Evolutionary conservation across 2,113 vertebrate species (phyloP).

Genomic region (Zosterops borbonicus): DNA sequence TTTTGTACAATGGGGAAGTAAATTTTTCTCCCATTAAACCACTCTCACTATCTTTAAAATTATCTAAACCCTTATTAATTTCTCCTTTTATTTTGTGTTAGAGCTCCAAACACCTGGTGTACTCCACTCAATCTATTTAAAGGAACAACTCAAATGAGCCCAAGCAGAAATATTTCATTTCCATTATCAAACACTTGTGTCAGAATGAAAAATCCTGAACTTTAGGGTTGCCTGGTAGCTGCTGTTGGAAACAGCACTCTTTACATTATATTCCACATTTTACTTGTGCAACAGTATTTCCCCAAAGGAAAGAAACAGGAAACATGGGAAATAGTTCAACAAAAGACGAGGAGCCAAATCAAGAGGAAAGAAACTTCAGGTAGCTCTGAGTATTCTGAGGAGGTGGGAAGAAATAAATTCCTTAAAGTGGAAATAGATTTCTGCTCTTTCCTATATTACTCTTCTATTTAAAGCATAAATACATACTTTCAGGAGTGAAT

Average conservation of each 20-base stretch:
- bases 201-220: slow-evolving; percentile 21
- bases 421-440: not conserved
- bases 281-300: not conserved
- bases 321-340: not conserved
- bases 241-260: not conserved
- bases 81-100: not conserved
- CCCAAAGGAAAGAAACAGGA: not conserved
- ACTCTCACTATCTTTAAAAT: not conserved
- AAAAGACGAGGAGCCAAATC: not conserved
- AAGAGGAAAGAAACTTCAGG: not conserved
- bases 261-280: not conserved
- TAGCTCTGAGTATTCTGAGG: not conserved
- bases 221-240: not conserved
- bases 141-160: not conserved
- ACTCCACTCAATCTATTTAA: not conserved
- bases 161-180: slow-evolving; percentile 9
- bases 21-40: not conserved
- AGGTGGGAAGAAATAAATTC: not conserved
- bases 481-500: not conserved
- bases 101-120: not conserved
- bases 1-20: not conserved
- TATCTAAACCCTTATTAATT: not conserved
- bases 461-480: not conserved
- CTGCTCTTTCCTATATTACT: not conserved
- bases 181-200: not conserved